Conservation (phyloP, 1,140 invertebrate genomes). For the Halyomorpha halys region DNA sequence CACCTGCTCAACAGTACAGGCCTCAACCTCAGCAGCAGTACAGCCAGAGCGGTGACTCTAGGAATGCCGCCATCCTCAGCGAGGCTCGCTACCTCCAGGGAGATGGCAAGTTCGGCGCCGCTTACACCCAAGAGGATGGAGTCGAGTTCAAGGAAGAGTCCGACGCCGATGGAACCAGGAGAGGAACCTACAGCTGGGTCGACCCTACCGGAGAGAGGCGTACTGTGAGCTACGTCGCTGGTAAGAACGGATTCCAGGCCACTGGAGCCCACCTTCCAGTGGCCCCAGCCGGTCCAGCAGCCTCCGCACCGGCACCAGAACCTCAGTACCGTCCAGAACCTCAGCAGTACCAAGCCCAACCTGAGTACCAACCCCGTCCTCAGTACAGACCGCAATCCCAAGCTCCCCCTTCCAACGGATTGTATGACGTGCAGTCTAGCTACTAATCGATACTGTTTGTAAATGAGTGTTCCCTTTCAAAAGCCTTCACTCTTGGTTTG, state of each 20-base stretch:
- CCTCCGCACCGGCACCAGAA: constrained; percentile 5
- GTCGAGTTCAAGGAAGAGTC: constrained; percentile 80
- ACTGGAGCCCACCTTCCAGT: constrained; percentile 67
- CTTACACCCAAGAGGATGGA: constrained; percentile 75
- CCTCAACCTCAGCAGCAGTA: neutral
- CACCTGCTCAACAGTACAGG: constrained; percentile 2
- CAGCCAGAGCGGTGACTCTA: constrained; percentile 49
- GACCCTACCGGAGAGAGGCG: constrained; percentile 70
- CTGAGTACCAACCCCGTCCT: constrained; percentile 6
- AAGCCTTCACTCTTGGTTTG: neutral
- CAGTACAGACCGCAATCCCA: constrained; percentile 13
- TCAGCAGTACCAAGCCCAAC: constrained; percentile 13
- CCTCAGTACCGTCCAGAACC: constrained; percentile 7
- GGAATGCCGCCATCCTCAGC: constrained; percentile 66
- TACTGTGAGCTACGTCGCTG: constrained; percentile 73
- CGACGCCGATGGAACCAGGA: constrained; percentile 67
- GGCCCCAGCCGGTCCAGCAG: constrained; percentile 38
- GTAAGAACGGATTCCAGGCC: constrained; percentile 67
- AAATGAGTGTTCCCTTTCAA: neutral
- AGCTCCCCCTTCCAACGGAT: neutral
- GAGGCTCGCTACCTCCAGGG: constrained; percentile 68
- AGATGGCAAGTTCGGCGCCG: constrained; percentile 71
- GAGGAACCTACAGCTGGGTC: constrained; percentile 74
- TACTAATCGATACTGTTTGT: too few species aligned
- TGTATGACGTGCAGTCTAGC: too few species aligned